phyloP scores from a whole-genome alignment of 1,140 invertebrate species.

The Chironomus striatipennis region DNA sequence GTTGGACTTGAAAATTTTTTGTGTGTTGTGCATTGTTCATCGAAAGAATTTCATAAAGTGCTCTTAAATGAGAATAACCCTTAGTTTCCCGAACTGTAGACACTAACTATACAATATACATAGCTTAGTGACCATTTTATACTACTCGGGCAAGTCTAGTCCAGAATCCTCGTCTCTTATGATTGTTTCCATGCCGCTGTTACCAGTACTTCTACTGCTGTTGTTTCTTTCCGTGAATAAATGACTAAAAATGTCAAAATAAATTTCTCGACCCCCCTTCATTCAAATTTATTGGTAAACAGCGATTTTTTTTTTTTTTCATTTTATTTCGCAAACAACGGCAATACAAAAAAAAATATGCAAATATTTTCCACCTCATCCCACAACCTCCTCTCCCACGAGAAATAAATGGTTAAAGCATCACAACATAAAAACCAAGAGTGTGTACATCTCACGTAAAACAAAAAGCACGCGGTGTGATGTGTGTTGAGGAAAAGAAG shows the following conservation, averaged over 20 bases:
- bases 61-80: neutral
- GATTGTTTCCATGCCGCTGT: neutral
- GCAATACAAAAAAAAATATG: neutral
- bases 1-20: neutral
- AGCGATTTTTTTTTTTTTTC: too few species aligned
- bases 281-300: constrained; percentile 1
- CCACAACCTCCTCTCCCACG: too few species aligned
- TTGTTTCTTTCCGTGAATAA: neutral
- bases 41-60: neutral
- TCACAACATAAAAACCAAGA: neutral
- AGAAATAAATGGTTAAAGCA: neutral
- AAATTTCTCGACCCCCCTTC: neutral
- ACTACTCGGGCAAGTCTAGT: too few species aligned
- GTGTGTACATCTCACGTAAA: neutral
- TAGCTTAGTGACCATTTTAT: too few species aligned
- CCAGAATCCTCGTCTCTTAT: too few species aligned
- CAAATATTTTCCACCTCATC: neutral
- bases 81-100: neutral
- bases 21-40: neutral
- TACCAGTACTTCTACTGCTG: too few species aligned
- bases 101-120: too few species aligned
- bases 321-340: neutral
- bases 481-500: neutral
- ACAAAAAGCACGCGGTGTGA: neutral
- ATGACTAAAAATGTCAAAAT: constrained; percentile 9